Percentiles rank a stretch among this genome's conserved stretches.
These are phyloP conservation scores for Andricus curvator DNA, from an alignment of 2,888 invertebrate species.

Conservation along the genomic window DNA sequence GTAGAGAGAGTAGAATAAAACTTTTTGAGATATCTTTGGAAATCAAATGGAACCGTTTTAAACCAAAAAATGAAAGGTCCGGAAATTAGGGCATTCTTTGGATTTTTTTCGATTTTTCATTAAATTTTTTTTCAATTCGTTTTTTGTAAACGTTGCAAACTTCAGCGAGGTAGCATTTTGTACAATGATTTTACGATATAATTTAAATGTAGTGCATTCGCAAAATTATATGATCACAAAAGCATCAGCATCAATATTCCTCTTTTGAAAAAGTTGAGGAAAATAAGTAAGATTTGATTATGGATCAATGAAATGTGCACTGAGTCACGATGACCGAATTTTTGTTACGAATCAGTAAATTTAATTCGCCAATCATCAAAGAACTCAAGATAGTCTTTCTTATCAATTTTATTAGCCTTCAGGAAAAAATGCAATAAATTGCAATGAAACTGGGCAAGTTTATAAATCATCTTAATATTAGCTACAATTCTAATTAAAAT, in stretches of 20 bases:
- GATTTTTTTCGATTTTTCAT: too few relatives aligned
- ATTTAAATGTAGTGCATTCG: background rate
- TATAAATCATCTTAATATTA: background rate
- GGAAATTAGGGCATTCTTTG: too few relatives aligned
- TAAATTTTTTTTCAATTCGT: too few relatives aligned
- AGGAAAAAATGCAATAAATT: background rate
- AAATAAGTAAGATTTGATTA: background rate
- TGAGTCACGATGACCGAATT: slow-evolving; percentile 7
- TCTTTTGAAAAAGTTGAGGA: background rate
- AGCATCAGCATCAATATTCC: background rate
- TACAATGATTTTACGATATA: background rate
- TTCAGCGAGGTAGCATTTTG: background rate
- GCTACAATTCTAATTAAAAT: too few relatives aligned
- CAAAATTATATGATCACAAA: background rate
- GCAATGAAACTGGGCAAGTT: background rate
- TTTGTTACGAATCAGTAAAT: background rate
- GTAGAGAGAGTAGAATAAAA: too few relatives aligned
- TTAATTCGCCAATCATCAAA: background rate
- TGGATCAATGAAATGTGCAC: background rate
- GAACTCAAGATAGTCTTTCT: background rate
- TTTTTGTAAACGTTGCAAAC: too few relatives aligned
- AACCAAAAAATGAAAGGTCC: too few relatives aligned
- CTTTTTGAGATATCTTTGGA: too few relatives aligned
- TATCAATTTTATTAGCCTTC: background rate
- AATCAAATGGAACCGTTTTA: too few relatives aligned